These are phyloP conservation scores for Oeneis ivallda DNA, from an alignment of 2,888 invertebrate genomes.

Conservation along the genomic window DNA sequence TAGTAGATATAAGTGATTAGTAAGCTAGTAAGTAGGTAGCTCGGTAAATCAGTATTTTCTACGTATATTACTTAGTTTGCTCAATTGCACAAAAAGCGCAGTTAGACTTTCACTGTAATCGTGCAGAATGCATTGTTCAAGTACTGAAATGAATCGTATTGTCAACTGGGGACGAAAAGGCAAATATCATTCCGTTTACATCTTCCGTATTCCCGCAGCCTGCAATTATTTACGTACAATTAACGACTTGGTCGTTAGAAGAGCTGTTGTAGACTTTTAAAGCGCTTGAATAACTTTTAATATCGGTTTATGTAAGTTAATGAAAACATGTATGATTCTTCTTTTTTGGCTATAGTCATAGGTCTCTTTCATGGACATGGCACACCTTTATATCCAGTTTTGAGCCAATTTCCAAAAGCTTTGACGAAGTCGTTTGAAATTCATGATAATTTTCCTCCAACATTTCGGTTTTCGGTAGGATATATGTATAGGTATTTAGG, in stretches of 20 bases:
- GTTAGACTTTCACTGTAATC: conserved; percentile 55
- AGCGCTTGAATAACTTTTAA: neutral
- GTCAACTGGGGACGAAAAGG: conserved; percentile 57
- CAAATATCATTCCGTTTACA: conserved; percentile 44
- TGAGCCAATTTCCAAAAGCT: no score
- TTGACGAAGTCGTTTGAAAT: no score
- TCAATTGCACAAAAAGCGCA: conserved; percentile 39
- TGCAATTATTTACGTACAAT: conserved; percentile 44
- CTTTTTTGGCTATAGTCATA: no score
- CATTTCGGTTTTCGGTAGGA: no score
- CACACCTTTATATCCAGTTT: no score
- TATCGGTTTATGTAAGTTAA: no score
- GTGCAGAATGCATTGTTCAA: conserved; percentile 61
- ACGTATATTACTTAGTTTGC: conserved; percentile 11
- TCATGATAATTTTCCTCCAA: no score
- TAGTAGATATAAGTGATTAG: no score
- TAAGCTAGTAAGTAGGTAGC: no score
- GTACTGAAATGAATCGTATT: conserved; percentile 53
- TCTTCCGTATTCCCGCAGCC: conserved; percentile 48
- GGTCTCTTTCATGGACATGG: no score
- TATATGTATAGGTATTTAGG: no score
- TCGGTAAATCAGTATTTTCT: conserved; percentile 4
- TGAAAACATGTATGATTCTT: no score
- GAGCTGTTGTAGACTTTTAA: neutral
- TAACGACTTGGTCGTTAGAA: neutral